Base-by-base conservation (phyloP, 2,113 vertebrate genomes). In the Cynopterus brachyotis region DNA sequence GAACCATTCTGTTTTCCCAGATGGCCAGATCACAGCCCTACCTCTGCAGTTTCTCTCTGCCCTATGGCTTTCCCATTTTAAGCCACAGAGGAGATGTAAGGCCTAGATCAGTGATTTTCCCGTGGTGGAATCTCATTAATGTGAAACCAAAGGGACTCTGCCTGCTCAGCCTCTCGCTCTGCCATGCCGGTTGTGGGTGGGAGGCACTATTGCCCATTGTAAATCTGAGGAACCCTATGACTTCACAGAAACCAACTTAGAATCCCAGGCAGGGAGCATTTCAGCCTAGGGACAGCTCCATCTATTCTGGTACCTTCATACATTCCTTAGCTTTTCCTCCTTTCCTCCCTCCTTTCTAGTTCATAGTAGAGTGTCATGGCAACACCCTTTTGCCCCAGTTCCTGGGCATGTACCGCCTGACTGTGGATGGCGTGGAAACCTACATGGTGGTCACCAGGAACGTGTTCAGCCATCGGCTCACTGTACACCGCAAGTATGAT, bases 371-470 rank as follows among this genome's bases (percentile, higher is more conserved):
- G 98, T 99, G 99, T 95, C 99, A 99, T 6, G 99, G 99, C 85
- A 99, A 99, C 98, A 99, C 99, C 8, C 99, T 99, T 55, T 98
- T 99, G 96, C 99, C 99, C 3, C 99, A 99, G 98, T 99, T 99
- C 98, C 99, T 99, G 91, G 99, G 99, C 96, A 99, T 99, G 99
- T 99, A 99, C 98, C 98, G 99, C 75, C 99, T 99, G 89, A 99
- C 99, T 0, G 99, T 99, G 98, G 99, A 99, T 0, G 99, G 99
- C 0, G 99, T 99, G 96, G 99, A 99, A 96, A 99, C 99, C 32
- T 99, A 99, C 98, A 99, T 99, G 99, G 99, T 99, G 89, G 99
- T 99, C 67, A 99, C 99, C 91, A 99, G 99, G 92, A 99, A 99
- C 1, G 99, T 99, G 24, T 99, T 99, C 97, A 99, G 99, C 97